These are phyloP conservation scores for Neodon shergylaensis DNA, from an alignment of 2,113 vertebrate genomes.

Conservation along the genomic window DNA sequence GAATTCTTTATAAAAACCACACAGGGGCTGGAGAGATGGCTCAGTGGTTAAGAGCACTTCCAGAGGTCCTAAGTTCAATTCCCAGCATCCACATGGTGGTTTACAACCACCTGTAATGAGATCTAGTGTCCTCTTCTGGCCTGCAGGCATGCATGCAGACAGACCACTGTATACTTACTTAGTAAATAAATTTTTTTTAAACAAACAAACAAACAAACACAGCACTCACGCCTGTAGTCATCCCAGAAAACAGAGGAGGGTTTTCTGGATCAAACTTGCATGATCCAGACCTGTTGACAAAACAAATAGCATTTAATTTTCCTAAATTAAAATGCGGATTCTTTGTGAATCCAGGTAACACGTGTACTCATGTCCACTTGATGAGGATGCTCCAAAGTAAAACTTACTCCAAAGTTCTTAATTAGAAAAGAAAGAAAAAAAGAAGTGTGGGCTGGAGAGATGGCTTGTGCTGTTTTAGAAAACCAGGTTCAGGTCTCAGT, in stretches of 20 bases:
- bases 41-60: no score
- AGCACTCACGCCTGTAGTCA: neutral
- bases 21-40: no score
- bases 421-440: neutral
- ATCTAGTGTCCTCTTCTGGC: no score
- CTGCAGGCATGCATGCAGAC: no score
- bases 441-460: neutral
- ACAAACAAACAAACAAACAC: neutral
- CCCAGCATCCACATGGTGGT: no score
- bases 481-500: neutral
- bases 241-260: neutral
- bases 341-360: neutral
- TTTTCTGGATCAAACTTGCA: neutral
- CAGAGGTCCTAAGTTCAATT: no score
- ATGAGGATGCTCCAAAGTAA: neutral
- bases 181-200: no score
- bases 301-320: conserved; percentile 24
- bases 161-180: no score
- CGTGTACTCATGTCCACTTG: neutral
- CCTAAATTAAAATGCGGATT: neutral
- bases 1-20: neutral
- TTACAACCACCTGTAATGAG: no score
- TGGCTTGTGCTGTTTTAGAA: neutral
- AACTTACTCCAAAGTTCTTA: neutral
- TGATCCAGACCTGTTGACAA: neutral